Base-by-base conservation (phyloP, 2,797 vertebrate species). In the Lagocephalus sceleratus region DNA sequence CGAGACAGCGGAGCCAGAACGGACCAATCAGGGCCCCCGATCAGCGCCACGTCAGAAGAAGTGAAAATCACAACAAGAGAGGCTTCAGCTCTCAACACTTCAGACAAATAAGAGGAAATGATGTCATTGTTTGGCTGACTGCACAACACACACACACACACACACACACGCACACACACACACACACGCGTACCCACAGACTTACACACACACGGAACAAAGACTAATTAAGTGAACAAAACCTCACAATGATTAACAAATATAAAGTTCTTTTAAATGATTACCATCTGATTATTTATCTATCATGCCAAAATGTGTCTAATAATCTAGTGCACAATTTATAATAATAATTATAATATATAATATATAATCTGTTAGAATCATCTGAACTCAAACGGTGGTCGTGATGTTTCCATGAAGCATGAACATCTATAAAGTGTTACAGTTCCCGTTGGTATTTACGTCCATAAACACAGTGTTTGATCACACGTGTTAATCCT, bases 1-100 rank as follows among this genome's bases (percentile, higher is more conserved):
- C 57, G 14, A 77, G 49, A 68, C 55, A 57, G 38, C 66, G 68
- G 15, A 44, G 29, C n/a, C n/a, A n/a, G n/a, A n/a, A n/a, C n/a
- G n/a, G n/a, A n/a, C n/a, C n/a, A 48, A 54, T 75, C 58, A 60
- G 50, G 71, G 78, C 54, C 78, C 64, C 26, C 4, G 26, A 71
- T 60, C 64, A 71, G 68, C 75, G 69, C 73, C 76, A 74, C 40
- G 52, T 60, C 41, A 50, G 58, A 20, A 54, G 20, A 54, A 26
- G 68, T 60, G 41, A 54, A 29, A 26, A 22, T 6, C 51, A 25
- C 10, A 56, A 42, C 32, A 1, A 35, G 12, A 35, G 32, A 35
- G 7, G 7, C 8, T 10, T 14, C 32, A 12, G 9, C 10, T 35
- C 32, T 35, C 32, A 35, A 35, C 11, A 3, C 32, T 35, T 14